phyloP scores from a whole-genome alignment of 1,140 invertebrate species.

The Pseudomyrmex sp. region DNA sequence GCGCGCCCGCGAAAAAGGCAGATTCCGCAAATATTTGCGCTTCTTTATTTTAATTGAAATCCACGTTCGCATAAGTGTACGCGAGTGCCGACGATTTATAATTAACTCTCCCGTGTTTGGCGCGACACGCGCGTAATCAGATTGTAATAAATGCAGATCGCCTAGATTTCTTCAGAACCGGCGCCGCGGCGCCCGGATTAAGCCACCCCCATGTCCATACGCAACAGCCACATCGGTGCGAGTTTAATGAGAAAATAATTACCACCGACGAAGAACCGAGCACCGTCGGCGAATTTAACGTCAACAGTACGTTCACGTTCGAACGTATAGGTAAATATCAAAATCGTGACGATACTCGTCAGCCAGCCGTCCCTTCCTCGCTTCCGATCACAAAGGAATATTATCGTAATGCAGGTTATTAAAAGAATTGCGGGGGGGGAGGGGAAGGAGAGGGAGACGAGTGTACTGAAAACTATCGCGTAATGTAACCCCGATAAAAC shows the following conservation, averaged over 20 bases:
- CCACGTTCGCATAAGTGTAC: conserved; percentile 39
- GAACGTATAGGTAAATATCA: conserved; percentile 50
- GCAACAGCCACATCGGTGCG: background rate
- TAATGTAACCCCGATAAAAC: conserved; percentile 55
- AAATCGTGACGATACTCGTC: conserved; percentile 6
- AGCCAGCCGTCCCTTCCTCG: background rate
- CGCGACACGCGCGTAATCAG: conserved; percentile 63
- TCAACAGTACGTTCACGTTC: background rate
- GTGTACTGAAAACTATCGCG: conserved; percentile 68
- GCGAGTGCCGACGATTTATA: conserved; percentile 61
- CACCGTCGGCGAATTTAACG: conserved; percentile 25
- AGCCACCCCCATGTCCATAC: background rate
- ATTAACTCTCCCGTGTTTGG: conserved; percentile 61
- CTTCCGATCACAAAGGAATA: conserved; percentile 48
- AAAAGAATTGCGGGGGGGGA: conserved; percentile 43
- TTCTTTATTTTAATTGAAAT: conserved; percentile 71
- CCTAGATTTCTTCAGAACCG: conserved; percentile 28
- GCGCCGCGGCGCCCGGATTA: conserved; percentile 15
- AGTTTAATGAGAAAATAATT: conserved; percentile 50
- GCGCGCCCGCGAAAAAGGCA: background rate
- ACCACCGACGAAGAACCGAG: conserved; percentile 7
- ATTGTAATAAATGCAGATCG: conserved; percentile 53
- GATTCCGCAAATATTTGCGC: conserved; percentile 67
- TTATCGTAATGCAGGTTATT: conserved; percentile 61
- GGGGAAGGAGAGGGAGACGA: background rate